These are phyloP conservation scores for Epiblema foenella DNA, from an alignment of 2,888 invertebrate species.

Conservation along the genomic window DNA sequence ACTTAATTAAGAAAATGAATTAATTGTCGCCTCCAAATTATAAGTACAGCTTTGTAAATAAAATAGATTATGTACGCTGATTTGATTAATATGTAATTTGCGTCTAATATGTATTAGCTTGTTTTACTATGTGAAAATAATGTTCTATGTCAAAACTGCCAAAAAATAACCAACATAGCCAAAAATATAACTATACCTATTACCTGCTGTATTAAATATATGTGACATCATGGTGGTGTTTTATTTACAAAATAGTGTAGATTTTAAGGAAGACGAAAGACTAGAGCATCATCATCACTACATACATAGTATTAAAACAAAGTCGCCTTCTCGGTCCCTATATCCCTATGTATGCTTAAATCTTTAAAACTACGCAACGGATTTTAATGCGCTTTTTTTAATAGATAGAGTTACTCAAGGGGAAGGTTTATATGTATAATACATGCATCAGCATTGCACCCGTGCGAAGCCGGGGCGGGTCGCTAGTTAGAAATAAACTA, in stretches of 20 bases:
- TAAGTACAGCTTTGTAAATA: constrained; percentile 16
- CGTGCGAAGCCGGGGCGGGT: too few relatives aligned
- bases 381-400: too few relatives aligned
- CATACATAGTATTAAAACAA: too few relatives aligned
- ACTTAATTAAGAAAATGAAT: not conserved
- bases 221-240: constrained; percentile 46
- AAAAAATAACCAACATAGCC: constrained; percentile 50
- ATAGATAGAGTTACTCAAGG: too few relatives aligned
- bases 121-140: constrained; percentile 34
- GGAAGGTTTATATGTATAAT: too few relatives aligned
- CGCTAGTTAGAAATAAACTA: too few relatives aligned
- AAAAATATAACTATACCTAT: constrained; percentile 44
- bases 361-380: too few relatives aligned
- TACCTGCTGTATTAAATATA: constrained; percentile 50
- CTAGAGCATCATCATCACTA: too few relatives aligned
- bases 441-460: too few relatives aligned
- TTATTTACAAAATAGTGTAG: constrained; percentile 10
- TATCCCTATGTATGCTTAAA: too few relatives aligned
- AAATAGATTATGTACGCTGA: not conserved
- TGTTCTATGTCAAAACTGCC: constrained; percentile 49
- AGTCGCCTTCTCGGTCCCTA: too few relatives aligned
- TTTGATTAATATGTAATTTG: constrained; percentile 9
- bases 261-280: too few relatives aligned
- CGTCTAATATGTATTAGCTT: constrained; percentile 12
- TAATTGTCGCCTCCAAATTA: constrained; percentile 1